Evolutionary conservation across 2,888 invertebrate genomes (phyloP).

Genomic region (Frankliniella intonsa): DNA sequence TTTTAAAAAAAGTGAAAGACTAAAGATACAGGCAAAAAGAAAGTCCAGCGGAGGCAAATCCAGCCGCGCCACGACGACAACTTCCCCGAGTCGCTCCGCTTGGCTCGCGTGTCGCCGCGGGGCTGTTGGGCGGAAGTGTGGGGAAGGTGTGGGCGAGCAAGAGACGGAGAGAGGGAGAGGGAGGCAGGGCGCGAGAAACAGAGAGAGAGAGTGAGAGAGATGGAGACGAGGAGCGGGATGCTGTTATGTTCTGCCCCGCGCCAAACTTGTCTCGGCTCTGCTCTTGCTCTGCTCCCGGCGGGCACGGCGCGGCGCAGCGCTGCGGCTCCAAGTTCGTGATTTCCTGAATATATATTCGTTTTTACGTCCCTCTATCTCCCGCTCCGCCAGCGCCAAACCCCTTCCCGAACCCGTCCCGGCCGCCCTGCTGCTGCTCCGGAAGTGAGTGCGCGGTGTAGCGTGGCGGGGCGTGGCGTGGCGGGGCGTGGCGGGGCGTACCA

Average conservation of each 20-base stretch:
- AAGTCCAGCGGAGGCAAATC: too few species aligned
- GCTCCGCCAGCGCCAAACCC: too few species aligned
- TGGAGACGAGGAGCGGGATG: neutral
- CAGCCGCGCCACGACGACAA: too few species aligned
- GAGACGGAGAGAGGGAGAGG: neutral
- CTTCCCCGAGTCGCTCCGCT: too few species aligned
- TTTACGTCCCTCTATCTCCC: neutral
- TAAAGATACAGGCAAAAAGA: too few species aligned
- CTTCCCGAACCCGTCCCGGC: neutral
- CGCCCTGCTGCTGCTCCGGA: neutral
- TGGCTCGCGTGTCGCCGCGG: too few species aligned
- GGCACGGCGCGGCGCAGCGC: too few species aligned
- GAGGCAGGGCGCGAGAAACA: neutral
- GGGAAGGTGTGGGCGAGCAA: too few species aligned
- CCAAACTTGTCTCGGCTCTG: neutral
- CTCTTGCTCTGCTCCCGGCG: too few species aligned
- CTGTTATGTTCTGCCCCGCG: neutral
- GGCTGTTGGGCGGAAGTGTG: too few species aligned
- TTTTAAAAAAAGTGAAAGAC: too few species aligned
- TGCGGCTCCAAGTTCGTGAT: neutral
- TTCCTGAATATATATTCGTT: neutral
- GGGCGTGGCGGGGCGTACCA: neutral
- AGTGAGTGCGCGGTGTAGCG: neutral
- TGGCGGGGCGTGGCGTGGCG: too few species aligned
- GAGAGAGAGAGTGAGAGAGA: constrained; percentile 1